Evolutionary conservation across 2,113 vertebrate genomes (phyloP).

Genomic region (Cyphomyrus discorhynchus): DNA sequence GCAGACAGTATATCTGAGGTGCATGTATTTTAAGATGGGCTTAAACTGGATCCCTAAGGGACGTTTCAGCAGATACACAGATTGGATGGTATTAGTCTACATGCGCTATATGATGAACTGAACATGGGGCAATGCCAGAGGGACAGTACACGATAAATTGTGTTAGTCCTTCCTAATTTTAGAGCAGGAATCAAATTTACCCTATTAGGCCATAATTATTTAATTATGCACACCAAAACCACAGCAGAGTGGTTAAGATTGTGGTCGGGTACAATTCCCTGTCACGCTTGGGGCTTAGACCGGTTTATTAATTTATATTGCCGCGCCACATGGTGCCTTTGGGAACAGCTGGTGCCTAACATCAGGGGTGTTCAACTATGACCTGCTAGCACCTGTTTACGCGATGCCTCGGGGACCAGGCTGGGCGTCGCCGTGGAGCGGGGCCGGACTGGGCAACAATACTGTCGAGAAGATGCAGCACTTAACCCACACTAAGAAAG

Average conservation of each 20-base stretch:
- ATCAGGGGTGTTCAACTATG: neutral
- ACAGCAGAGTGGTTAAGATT: neutral
- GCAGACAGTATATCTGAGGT: neutral
- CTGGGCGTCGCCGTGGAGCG: neutral
- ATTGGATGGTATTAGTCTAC: slow-evolving; percentile 1
- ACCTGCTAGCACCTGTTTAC: neutral
- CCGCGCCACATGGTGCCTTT: neutral
- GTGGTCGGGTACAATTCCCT: neutral
- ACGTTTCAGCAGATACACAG: neutral
- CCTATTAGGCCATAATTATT: neutral
- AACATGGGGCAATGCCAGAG: slow-evolving; percentile 13
- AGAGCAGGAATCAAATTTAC: neutral
- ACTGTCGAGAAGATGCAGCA: neutral
- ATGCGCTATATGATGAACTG: neutral
- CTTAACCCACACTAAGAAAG: neutral
- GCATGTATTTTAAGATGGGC: neutral
- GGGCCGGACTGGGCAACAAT: neutral
- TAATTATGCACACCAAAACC: neutral
- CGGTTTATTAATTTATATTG: neutral
- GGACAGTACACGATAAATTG: neutral
- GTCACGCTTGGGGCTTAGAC: neutral
- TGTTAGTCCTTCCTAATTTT: neutral
- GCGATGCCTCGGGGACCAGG: neutral
- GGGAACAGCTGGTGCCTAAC: neutral
- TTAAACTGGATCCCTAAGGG: neutral